Conservation (phyloP, 2,888 invertebrate genomes). For the Agonopterix heracliana region DNA sequence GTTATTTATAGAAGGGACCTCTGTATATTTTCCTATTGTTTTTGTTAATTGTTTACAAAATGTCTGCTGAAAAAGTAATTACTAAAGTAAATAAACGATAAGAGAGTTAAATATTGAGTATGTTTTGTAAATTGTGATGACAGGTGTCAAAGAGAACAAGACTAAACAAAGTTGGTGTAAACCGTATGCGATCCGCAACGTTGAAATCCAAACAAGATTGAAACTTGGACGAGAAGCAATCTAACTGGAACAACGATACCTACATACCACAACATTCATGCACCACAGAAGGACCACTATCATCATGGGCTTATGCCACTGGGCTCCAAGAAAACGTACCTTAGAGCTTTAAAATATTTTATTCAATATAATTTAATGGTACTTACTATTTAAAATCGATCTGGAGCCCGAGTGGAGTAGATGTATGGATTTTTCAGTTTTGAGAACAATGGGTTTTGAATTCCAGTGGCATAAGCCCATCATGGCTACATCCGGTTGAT, state of each 20-base stretch:
- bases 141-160: conserved; percentile 2
- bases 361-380: no score
- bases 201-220: conserved; percentile 46
- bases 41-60: not conserved
- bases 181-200: conserved; percentile 36
- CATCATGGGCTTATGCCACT: no score
- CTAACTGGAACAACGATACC: conserved; percentile 43
- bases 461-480: no score
- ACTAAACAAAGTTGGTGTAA: conserved; percentile 22
- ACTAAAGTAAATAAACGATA: not conserved
- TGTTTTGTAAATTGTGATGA: not conserved
- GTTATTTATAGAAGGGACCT: not conserved
- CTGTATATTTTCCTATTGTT: not conserved
- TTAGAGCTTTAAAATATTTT: not conserved
- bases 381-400: no score
- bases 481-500: no score
- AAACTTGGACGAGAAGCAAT: conserved; percentile 50
- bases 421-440: no score
- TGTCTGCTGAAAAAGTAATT: not conserved
- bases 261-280: conserved; percentile 13
- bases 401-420: no score
- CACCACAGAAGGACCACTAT: no score
- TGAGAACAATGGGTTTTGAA: no score
- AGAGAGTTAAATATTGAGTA: not conserved
- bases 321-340: no score